These are phyloP conservation scores for Trachelus iudaicus DNA, from an alignment of 2,888 invertebrate genomes.

Conservation along the genomic window DNA sequence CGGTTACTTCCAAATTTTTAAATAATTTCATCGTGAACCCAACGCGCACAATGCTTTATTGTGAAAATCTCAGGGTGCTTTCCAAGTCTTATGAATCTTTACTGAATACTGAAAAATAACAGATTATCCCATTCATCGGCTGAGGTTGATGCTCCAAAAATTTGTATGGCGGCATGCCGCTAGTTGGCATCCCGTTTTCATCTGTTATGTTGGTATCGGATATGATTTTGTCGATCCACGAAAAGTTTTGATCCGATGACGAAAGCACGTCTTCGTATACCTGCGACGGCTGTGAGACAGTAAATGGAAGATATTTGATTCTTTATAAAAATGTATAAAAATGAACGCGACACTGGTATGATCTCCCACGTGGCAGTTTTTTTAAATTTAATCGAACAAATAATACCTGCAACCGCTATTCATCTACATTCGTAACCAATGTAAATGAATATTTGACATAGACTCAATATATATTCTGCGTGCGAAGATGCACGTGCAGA, in stretches of 20 bases:
- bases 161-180: slow-evolving; percentile 35
- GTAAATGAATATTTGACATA: background rate
- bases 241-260: slow-evolving; percentile 49
- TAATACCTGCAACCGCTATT: too few relatives aligned
- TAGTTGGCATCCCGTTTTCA: slow-evolving; percentile 15
- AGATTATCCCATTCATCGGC: slow-evolving; percentile 53
- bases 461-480: background rate
- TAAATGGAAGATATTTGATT: background rate
- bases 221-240: slow-evolving; percentile 47
- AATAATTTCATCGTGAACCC: background rate
- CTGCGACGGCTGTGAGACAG: slow-evolving; percentile 32
- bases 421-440: too few relatives aligned
- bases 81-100: slow-evolving; percentile 33
- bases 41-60: slow-evolving; percentile 3
- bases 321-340: background rate
- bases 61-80: slow-evolving; percentile 6
- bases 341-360: too few relatives aligned
- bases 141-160: slow-evolving; percentile 54
- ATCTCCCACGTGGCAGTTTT: too few relatives aligned
- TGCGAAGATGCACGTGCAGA: background rate
- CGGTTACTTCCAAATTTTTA: too few relatives aligned
- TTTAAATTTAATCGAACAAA: background rate
- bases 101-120: slow-evolving; percentile 60
- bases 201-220: slow-evolving; percentile 25
- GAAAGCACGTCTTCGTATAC: slow-evolving; percentile 62